These are phyloP conservation scores for Diphyllodes magnificus DNA, from an alignment of 2,113 vertebrate genomes.

Conservation along the genomic window DNA sequence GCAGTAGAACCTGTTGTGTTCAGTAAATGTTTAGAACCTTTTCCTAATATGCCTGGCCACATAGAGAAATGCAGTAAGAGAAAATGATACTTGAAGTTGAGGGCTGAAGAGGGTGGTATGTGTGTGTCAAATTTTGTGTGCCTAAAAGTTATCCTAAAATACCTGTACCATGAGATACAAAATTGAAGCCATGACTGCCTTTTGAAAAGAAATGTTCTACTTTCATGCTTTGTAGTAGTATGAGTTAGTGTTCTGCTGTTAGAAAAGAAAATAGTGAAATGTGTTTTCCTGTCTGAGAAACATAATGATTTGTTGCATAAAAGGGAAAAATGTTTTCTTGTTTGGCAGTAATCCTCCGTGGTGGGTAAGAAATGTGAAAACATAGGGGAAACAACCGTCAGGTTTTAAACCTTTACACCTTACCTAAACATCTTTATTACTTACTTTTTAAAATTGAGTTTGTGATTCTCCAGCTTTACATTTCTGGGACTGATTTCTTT, in stretches of 20 bases:
- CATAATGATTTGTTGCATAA: not conserved
- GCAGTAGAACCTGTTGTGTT: not conserved
- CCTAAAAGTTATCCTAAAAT: not conserved
- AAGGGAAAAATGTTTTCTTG: not conserved
- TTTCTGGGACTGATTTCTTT: not conserved
- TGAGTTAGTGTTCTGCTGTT: not conserved
- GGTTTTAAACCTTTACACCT: not conserved
- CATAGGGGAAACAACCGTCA: not conserved
- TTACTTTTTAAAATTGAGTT: not conserved
- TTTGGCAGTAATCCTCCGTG: not conserved
- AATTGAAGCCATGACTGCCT: not conserved
- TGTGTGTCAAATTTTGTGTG: not conserved
- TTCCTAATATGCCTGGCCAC: not conserved
- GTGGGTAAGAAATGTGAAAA: not conserved
- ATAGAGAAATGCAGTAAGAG: not conserved
- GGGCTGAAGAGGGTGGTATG: not conserved
- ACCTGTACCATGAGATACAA: not conserved
- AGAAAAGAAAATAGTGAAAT: not conserved
- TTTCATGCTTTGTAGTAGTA: not conserved
- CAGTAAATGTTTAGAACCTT: not conserved
- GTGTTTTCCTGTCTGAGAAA: not conserved
- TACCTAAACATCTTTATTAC: not conserved
- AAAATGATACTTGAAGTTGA: not conserved
- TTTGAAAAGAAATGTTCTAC: not conserved
- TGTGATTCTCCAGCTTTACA: not conserved